A percentile compares a stretch with the other conserved stretches of the same genome.
Conservation (phyloP, 1,140 invertebrate genomes). For the Acyrthosiphon pisum region DNA sequence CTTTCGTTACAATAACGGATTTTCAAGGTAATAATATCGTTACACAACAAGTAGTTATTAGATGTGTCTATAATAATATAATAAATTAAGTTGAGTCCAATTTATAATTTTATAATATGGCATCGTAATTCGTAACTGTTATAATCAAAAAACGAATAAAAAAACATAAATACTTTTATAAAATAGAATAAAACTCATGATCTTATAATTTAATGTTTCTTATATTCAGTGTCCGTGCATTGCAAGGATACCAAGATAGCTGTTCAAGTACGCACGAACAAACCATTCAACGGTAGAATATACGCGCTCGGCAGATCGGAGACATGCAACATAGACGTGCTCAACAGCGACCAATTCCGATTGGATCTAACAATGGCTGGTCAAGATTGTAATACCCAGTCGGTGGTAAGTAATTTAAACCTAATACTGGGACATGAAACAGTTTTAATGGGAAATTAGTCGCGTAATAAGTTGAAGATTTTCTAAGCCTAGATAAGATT, state of each 20-base stretch:
- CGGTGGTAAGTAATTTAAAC: constrained; percentile 74
- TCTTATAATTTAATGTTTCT: constrained; percentile 46
- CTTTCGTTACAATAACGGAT: neutral
- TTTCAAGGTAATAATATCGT: neutral
- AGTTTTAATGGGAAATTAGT: neutral
- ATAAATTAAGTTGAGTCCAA: neutral
- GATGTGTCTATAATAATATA: neutral
- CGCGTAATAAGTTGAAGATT: neutral
- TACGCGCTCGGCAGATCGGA: constrained; percentile 91
- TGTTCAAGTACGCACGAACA: constrained; percentile 89
- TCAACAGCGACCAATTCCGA: constrained; percentile 89
- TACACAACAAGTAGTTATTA: neutral
- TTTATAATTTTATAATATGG: neutral
- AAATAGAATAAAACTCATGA: neutral
- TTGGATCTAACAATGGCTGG: constrained; percentile 91
- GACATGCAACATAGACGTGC: constrained; percentile 92
- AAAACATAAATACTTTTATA: neutral
- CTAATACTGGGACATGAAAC: constrained; percentile 11
- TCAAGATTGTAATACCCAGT: constrained; percentile 93
- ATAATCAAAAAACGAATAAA: neutral
- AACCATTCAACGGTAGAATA: constrained; percentile 92
- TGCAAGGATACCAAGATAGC: constrained; percentile 94
- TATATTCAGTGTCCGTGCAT: constrained; percentile 82
- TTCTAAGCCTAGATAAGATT: neutral
- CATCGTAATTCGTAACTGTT: neutral